phyloP scores from a whole-genome alignment of 2,888 invertebrate genomes.

The Tenthredo distinguenda region DNA sequence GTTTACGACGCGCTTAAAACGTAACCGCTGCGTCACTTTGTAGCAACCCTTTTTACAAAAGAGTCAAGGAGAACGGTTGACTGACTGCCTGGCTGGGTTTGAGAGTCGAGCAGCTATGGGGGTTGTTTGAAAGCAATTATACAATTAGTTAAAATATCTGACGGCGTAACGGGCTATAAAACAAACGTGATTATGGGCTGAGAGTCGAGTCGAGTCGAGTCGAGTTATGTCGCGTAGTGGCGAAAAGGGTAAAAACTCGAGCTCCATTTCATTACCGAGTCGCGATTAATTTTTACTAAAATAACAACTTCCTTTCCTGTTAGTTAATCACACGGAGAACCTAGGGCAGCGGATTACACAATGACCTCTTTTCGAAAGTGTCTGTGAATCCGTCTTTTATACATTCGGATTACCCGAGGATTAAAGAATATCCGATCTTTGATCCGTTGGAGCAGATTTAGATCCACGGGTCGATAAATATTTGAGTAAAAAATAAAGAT shows the following conservation, averaged over 20 bases:
- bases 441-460: background rate
- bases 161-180: conserved; percentile 75
- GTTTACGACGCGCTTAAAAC: conserved; percentile 69
- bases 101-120: conserved; percentile 36
- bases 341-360: background rate
- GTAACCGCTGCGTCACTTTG: conserved; percentile 54
- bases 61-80: conserved; percentile 41
- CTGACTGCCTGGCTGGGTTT: conserved; percentile 17
- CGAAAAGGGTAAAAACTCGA: conserved; percentile 48
- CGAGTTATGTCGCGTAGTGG: conserved; percentile 42
- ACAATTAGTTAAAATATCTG: conserved; percentile 77
- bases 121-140: conserved; percentile 73
- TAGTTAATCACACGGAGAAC: background rate
- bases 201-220: conserved; percentile 51
- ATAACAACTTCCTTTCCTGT: conserved; percentile 25
- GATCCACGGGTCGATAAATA: conserved; percentile 55
- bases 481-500: conserved; percentile 59
- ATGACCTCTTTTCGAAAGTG: background rate
- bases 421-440: background rate
- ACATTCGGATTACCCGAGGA: background rate
- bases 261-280: conserved; percentile 32
- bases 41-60: conserved; percentile 46
- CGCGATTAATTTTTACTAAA: conserved; percentile 35
- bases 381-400: background rate
- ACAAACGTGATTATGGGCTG: conserved; percentile 71